A percentile compares a stretch with the other conserved stretches of the same genome.
phyloP scores from a whole-genome alignment of 2,888 invertebrate genomes.

The Anagyrus pseudococci region DNA sequence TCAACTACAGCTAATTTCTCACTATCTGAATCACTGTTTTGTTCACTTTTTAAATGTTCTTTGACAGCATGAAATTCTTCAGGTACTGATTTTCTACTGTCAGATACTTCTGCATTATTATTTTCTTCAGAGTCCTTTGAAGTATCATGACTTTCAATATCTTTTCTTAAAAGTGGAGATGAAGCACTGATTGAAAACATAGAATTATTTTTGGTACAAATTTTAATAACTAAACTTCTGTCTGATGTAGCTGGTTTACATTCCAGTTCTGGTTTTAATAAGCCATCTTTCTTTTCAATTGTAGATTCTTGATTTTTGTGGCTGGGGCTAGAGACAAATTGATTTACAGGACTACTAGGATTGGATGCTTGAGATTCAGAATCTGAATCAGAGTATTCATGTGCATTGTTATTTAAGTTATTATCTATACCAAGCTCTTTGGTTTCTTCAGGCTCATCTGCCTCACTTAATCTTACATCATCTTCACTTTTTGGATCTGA shows the following conservation, averaged over 20 bases:
- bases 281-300: conserved; percentile 47
- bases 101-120: conserved; percentile 49
- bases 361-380: conserved; percentile 40
- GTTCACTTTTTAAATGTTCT: conserved; percentile 44
- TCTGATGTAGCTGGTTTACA: conserved; percentile 48
- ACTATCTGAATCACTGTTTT: conserved; percentile 54
- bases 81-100: conserved; percentile 18
- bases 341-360: conserved; percentile 41
- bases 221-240: conserved; percentile 58
- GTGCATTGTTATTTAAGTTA: conserved; percentile 18
- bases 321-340: conserved; percentile 48
- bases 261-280: conserved; percentile 65
- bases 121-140: conserved; percentile 52
- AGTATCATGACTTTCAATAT: conserved; percentile 41
- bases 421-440: conserved; percentile 39
- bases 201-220: conserved; percentile 58
- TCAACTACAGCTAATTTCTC: conserved; percentile 50
- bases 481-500: conserved; percentile 38
- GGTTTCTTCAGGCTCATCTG: conserved; percentile 24
- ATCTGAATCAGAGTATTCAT: conserved; percentile 33
- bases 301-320: conserved; percentile 38
- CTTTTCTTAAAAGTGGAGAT: conserved; percentile 36
- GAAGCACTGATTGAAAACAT: conserved; percentile 53
- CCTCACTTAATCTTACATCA: conserved; percentile 34
- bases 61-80: conserved; percentile 40